Percentiles rank a stretch among this genome's conserved stretches.
Conservation (phyloP, 2,113 vertebrate genomes). For the Gambusia affinis region DNA sequence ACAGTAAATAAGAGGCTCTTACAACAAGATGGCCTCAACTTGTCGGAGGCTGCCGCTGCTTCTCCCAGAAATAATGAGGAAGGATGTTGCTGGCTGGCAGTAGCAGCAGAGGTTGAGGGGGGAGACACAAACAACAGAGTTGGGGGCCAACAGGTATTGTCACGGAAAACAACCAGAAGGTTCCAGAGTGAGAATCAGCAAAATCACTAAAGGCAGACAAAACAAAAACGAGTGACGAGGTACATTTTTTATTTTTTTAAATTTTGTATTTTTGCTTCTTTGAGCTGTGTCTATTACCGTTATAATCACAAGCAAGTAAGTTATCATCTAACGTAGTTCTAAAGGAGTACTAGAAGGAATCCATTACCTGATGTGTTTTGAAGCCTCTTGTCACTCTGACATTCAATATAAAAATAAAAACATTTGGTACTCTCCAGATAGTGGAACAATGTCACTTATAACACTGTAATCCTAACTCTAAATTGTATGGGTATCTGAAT, state of each 20-base stretch:
- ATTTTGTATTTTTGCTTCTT: background rate
- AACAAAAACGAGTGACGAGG: background rate
- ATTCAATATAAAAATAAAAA: no score
- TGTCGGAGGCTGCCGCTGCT: background rate
- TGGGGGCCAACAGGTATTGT: background rate
- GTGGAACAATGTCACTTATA: background rate
- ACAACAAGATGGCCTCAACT: background rate
- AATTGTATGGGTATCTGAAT: no score
- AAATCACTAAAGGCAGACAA: background rate
- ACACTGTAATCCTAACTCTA: background rate
- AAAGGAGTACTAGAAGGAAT: no score
- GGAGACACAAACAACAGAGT: background rate
- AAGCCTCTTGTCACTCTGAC: no score
- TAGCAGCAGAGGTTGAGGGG: background rate
- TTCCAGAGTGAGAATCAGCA: conserved; percentile 1
- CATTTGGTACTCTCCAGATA: no score
- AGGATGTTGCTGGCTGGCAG: background rate
- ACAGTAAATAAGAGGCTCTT: background rate
- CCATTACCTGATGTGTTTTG: no score
- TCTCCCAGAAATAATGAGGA: background rate
- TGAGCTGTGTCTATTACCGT: no score
- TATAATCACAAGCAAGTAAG: no score
- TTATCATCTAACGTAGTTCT: no score
- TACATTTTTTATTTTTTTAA: no score
- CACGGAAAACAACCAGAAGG: background rate